These are phyloP conservation scores for human (Homo sapiens) DNA, from an alignment of 2,113 vertebrate species.

Conservation along the genomic window DNA sequence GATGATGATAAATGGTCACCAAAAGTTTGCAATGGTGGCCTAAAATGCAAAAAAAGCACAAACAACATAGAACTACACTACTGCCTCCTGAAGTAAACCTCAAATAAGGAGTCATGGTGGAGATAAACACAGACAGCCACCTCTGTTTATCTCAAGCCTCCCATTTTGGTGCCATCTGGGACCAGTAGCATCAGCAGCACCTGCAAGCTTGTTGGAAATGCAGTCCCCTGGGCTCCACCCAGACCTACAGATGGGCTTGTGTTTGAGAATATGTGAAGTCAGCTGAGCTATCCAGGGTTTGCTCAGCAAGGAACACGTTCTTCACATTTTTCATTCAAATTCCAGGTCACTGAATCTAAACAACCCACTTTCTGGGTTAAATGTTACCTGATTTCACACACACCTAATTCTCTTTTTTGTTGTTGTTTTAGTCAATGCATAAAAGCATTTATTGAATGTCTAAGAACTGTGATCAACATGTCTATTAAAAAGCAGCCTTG, in stretches of 20 bases:
- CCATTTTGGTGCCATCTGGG: not conserved
- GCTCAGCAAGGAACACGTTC: not conserved
- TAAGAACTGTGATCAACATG: not conserved
- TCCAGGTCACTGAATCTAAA: not conserved
- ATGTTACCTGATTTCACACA: not conserved
- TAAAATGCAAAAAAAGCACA: not conserved
- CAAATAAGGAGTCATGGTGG: too few species aligned
- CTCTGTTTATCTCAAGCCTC: not conserved
- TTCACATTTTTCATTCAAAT: not conserved
- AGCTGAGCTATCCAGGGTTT: too few species aligned
- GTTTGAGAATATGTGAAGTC: too few species aligned
- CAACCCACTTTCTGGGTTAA: not conserved
- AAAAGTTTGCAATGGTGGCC: not conserved
- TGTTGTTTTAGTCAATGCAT: not conserved
- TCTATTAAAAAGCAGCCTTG: not conserved
- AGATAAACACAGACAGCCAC: not conserved
- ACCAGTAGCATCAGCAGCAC: not conserved
- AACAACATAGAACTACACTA: accelerated
- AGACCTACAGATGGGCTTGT: not conserved
- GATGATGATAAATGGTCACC: too few species aligned
- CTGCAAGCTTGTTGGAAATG: not conserved
- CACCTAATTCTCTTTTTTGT: not conserved
- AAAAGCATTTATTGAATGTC: not conserved
- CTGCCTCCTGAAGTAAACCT: not conserved
- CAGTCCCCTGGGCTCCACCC: not conserved